Base-by-base conservation (phyloP, 2,113 vertebrate species). In the Physeter macrocephalus region DNA sequence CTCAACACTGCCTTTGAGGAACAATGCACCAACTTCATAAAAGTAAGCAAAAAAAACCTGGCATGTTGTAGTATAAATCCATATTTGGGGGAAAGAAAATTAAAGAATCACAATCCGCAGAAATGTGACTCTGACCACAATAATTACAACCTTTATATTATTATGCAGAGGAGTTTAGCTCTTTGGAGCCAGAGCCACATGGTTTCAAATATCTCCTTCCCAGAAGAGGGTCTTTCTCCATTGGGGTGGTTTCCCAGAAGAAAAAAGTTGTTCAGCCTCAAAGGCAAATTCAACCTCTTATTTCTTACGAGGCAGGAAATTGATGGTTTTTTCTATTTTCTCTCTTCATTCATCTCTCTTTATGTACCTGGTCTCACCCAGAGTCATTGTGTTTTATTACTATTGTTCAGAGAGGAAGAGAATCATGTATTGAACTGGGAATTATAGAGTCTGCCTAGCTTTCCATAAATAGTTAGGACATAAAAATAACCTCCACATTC, bases 71-170 rank as follows among this genome's bases (percentile, higher is more conserved):
- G 13, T n/a, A 10, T 15, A 81, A 54, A 80, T 39, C 46, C 52
- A 66, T 34, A 95, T 92, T 89, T 85, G 59, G 49, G 59, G 41
- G 43, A 80, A 64, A 88, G 64, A 81, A 90, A 95, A 90, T 88
- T 46, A 36, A 84, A 83, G 57, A 57, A 27, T 36, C 41, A 15
- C 52, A 29, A 15, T 95, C 36, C 88, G 18, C 25, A 94, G 52
- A 88, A 90, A 82, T n/a, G n/a, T 25, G 67, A 57, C n/a, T 54
- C 34, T 49, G 39, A 49, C 57, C 72, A 71, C 64, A 23, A 5
- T 69, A 77, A 64, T 84, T 75, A 72, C 81, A 93, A 5, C 49
- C 29, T 85, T 59, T 14, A 34, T 21, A 6, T 36, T 75, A 25
- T 71, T 20, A 17, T 29, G 74, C 39, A n/a, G 59, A 95, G 39